These are phyloP conservation scores for Phyllostomus discolor DNA, from an alignment of 2,113 vertebrate species.

Conservation along the genomic window DNA sequence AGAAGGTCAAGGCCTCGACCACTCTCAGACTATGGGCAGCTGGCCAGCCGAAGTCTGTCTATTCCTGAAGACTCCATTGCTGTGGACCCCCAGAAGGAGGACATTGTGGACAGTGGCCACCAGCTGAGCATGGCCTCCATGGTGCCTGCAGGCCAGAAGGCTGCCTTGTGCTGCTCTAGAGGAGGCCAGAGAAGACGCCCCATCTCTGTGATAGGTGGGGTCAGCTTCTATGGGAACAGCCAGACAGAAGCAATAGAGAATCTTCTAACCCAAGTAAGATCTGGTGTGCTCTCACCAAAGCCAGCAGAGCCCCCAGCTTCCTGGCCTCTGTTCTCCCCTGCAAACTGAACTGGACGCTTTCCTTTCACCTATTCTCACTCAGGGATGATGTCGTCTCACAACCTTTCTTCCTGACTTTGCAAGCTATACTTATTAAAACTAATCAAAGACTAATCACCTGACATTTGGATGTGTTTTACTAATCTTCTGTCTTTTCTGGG, in stretches of 20 bases:
- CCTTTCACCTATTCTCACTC: conserved; percentile 68
- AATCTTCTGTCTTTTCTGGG: conserved; percentile 57
- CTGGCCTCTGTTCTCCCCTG: conserved; percentile 70
- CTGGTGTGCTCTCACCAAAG: conserved; percentile 62
- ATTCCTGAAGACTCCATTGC: conserved; percentile 90
- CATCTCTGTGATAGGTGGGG: conserved; percentile 90
- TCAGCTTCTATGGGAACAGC: conserved; percentile 82
- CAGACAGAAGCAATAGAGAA: conserved; percentile 85
- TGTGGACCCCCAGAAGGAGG: conserved; percentile 66
- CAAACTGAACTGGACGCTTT: conserved; percentile 70
- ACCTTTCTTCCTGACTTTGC: conserved; percentile 74
- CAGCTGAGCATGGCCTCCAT: conserved; percentile 35
- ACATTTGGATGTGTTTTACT: neutral
- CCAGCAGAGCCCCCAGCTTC: conserved; percentile 58
- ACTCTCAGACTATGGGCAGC: conserved; percentile 93
- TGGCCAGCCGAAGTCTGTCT: conserved; percentile 84
- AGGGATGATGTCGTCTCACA: neutral
- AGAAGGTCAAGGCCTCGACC: conserved; percentile 87
- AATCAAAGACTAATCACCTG: conserved; percentile 71
- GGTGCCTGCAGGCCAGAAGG: conserved; percentile 38
- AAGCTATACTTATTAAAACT: conserved; percentile 59
- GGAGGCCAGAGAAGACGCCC: conserved; percentile 83
- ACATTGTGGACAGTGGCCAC: conserved; percentile 62
- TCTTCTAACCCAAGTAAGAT: conserved; percentile 91
- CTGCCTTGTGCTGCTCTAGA: conserved; percentile 67